A percentile compares a stretch with the other conserved stretches of the same genome.
phyloP scores from a whole-genome alignment of 1,140 invertebrate species.

The Elymnias hypermnestra region DNA sequence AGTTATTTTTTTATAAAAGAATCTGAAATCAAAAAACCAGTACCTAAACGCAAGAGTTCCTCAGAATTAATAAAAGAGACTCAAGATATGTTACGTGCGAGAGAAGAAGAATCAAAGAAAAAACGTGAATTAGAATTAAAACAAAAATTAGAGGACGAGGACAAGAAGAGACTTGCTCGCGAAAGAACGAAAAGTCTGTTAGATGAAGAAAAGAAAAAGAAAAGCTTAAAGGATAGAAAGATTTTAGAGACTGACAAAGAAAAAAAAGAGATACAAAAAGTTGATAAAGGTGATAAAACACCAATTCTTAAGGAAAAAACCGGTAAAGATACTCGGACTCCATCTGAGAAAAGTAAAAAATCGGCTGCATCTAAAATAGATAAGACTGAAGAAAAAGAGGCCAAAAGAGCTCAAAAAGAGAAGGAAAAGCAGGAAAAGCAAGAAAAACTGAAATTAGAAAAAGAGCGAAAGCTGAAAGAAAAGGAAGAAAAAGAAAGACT shows the following conservation, averaged over 20 bases:
- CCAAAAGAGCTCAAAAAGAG: constrained; percentile 9
- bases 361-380: not conserved
- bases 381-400: not conserved
- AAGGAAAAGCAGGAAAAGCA: constrained; percentile 14
- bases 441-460: constrained; percentile 6
- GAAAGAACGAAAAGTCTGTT: constrained; percentile 10
- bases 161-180: constrained; percentile 11
- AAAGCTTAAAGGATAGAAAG: constrained; percentile 12
- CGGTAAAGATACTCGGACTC: not conserved
- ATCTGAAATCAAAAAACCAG: constrained; percentile 13
- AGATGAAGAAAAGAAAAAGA: constrained; percentile 13
- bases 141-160: constrained; percentile 22
- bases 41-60: constrained; percentile 28
- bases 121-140: constrained; percentile 12
- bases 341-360: constrained; percentile 1
- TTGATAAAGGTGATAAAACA: not conserved
- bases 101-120: constrained; percentile 25
- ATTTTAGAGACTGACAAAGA: constrained; percentile 15
- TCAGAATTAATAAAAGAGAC: constrained; percentile 44
- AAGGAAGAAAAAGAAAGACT: constrained; percentile 17
- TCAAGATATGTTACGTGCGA: constrained; percentile 29
- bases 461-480: constrained; percentile 18
- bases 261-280: constrained; percentile 15
- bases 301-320: not conserved
- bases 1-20: constrained; percentile 37